These are phyloP conservation scores for Leptoclinus maculatus DNA, from an alignment of 2,797 vertebrate genomes.

Conservation along the genomic window DNA sequence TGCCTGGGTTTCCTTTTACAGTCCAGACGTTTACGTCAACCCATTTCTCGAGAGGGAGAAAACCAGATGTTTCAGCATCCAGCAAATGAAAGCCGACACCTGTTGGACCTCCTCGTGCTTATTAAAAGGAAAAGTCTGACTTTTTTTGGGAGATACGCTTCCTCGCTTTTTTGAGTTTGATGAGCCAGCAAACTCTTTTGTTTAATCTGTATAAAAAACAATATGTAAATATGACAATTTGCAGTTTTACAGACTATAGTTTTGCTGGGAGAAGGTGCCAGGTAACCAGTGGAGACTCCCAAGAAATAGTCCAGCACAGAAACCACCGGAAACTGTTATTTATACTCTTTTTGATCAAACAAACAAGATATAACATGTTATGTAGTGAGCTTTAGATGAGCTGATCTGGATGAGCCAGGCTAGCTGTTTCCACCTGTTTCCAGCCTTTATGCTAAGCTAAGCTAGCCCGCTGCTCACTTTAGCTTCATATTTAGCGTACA, in stretches of 20 bases:
- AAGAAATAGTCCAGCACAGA: not conserved
- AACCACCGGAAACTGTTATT: not conserved
- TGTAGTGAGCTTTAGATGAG: too few relatives aligned
- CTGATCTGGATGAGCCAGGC: not conserved
- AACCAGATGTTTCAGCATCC: slow-evolving; percentile 25
- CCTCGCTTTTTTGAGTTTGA: not conserved
- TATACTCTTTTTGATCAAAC: not conserved
- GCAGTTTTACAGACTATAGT: not conserved
- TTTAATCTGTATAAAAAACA: not conserved
- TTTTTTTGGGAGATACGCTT: not conserved
- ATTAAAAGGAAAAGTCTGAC: not conserved
- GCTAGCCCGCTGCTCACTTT: not conserved
- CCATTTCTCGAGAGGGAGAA: slow-evolving; percentile 2
- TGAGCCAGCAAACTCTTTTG: not conserved
- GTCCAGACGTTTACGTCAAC: slow-evolving; percentile 15
- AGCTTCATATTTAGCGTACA: not conserved
- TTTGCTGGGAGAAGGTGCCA: not conserved
- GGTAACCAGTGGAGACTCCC: not conserved
- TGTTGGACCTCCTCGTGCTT: not conserved
- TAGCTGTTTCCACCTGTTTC: not conserved
- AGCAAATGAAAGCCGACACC: not conserved
- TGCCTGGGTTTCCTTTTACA: slow-evolving; percentile 23
- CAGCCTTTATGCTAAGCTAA: not conserved
- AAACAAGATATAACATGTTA: not conserved
- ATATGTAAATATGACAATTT: not conserved